phyloP scores from a whole-genome alignment of 1,140 invertebrate genomes.

The Nasonia giraulti region DNA sequence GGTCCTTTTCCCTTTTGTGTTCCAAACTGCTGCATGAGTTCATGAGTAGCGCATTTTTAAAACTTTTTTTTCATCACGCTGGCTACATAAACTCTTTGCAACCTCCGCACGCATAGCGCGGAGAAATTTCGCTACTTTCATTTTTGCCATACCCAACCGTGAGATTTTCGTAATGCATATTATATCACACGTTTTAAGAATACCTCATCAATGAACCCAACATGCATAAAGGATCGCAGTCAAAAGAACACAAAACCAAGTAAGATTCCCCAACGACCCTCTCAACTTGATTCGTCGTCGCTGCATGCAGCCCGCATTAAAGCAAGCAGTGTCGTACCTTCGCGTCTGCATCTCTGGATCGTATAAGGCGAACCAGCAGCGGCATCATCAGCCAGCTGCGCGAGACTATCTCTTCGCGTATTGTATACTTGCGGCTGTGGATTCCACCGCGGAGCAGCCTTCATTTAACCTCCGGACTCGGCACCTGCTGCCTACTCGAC shows the following conservation, averaged over 20 bases:
- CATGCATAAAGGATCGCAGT: too few species aligned
- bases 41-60: not conserved
- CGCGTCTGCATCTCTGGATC: not conserved
- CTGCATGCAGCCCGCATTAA: not conserved
- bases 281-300: too few species aligned
- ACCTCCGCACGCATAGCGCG: too few species aligned
- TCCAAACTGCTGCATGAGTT: not conserved
- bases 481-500: not conserved
- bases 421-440: not conserved
- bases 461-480: constrained; percentile 9
- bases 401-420: not conserved
- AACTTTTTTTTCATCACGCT: not conserved
- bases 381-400: not conserved
- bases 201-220: too few species aligned
- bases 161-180: too few species aligned
- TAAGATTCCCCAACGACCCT: too few species aligned
- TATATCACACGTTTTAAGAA: too few species aligned
- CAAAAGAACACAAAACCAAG: too few species aligned
- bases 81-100: not conserved
- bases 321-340: not conserved
- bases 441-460: not conserved
- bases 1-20: not conserved
- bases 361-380: too few species aligned
- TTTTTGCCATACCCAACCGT: not conserved
- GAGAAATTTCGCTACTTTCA: not conserved